Conservation (phyloP, 2,797 vertebrate genomes). For the Ceryle rudis region DNA sequence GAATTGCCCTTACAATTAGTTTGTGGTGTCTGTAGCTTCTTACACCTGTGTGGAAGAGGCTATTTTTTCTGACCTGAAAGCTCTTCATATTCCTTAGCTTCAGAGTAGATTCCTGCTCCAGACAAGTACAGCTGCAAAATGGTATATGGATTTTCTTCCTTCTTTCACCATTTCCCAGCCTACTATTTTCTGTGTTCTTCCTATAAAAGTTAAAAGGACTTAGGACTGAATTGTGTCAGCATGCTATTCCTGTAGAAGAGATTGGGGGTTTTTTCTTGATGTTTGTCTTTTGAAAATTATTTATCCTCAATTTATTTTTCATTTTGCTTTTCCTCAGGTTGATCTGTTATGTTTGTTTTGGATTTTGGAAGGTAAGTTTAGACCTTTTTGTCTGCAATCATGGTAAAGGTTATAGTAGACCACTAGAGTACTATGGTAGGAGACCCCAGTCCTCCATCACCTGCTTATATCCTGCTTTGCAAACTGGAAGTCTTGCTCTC, state of each 20-base stretch:
- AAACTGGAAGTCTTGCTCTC: neutral
- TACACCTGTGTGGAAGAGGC: neutral
- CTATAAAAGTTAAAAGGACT: neutral
- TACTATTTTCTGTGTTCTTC: neutral
- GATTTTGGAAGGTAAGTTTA: neutral
- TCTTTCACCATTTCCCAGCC: neutral
- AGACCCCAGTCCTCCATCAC: neutral
- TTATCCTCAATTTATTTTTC: neutral
- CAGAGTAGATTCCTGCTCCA: neutral
- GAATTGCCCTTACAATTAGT: neutral
- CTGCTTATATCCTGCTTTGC: neutral
- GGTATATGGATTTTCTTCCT: neutral
- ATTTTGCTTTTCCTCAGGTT: neutral
- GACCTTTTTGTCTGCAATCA: neutral
- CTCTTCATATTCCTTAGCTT: neutral
- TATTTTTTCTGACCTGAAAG: neutral
- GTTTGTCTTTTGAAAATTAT: neutral
- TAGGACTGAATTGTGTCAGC: neutral
- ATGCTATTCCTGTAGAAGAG: neutral
- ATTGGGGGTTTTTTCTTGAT: fast-evolving
- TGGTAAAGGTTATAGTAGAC: neutral
- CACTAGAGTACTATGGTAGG: neutral
- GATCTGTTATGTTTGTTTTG: neutral
- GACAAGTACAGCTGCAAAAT: neutral
- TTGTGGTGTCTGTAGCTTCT: neutral